phyloP scores from a whole-genome alignment of 2,797 vertebrate species.

The Natrix natrix region DNA sequence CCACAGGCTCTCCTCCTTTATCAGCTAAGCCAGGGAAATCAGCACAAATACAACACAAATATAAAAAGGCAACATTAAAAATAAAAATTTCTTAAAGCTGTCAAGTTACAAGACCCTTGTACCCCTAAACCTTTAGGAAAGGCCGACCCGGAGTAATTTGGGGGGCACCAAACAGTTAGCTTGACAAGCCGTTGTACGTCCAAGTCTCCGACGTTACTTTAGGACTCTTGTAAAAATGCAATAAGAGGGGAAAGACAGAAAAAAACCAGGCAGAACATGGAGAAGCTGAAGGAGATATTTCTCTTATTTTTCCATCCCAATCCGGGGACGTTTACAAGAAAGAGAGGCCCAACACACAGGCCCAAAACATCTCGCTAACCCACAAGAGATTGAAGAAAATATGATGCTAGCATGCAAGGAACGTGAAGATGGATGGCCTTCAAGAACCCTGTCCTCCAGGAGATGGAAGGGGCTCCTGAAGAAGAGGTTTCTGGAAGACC shows the following conservation, averaged over 20 bases:
- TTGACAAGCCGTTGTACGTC: not conserved
- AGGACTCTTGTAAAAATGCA: not conserved
- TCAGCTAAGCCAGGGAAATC: too few relatives aligned
- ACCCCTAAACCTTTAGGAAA: too few relatives aligned
- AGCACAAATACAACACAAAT: too few relatives aligned
- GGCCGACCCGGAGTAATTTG: not conserved
- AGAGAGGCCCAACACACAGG: not conserved
- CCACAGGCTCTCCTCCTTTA: too few relatives aligned
- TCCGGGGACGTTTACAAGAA: not conserved
- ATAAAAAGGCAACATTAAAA: too few relatives aligned
- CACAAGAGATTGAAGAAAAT: not conserved
- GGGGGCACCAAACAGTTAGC: not conserved
- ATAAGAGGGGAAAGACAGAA: not conserved
- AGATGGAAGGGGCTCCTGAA: not conserved
- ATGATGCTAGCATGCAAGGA: too few relatives aligned
- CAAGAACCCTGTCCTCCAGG: too few relatives aligned
- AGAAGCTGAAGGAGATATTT: not conserved
- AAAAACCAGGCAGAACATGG: not conserved
- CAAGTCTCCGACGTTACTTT: not conserved
- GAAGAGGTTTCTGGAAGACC: not conserved
- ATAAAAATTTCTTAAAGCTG: too few relatives aligned
- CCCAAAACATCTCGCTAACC: not conserved
- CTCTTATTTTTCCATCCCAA: not conserved
- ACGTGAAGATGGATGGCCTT: too few relatives aligned
- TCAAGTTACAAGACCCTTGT: too few relatives aligned